Evolutionary conservation across 2,113 vertebrate genomes (phyloP), one percentile per base, ranked within the genome.

Genomic region (Micromys minutus): DNA sequence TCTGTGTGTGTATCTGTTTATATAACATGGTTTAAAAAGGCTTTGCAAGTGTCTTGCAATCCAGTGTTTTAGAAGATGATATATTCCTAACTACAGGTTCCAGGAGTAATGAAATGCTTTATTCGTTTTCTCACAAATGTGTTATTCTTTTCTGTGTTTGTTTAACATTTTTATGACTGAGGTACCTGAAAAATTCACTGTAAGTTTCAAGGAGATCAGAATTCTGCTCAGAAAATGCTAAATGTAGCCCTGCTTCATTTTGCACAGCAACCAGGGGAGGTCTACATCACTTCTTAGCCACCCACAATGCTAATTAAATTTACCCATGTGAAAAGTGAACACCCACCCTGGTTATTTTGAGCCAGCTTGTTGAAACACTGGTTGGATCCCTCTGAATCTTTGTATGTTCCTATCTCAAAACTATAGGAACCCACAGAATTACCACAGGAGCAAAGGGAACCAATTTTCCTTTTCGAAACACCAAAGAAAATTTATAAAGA

Each of bases 251-350:
- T 87, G 55, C 72, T 59, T 93, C 77, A 84, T 83, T 98, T 95
- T 96, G 76, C 80, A 52, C 42, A 77, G 42, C 71, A 76, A 42
- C 19, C 94, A 71, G 79, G 29, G 55, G 85, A 96, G 77, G 95
- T 67, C 93, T 90, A 90, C 57, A 75, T 93, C 79, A 42, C 92
- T 94, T 91, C 57, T 95, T 57, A 97, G 61, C 95, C 95, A 96
- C 88, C 75, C 83, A 94, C 94, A 93, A 69, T 9, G 59, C 47
- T 97, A 97, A 97, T 98, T 97, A 97, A 96, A 98, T 97, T 95
- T 96, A 96, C 95, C 89, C 94, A 93, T 88, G 91, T 97, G 96
- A 96, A 98, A 97, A 89, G 95, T 85, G 98, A 97, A 94, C 95
- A 95, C 96, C 72, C 87, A 97, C 87, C 91, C 15, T n/a, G 77